Evolutionary conservation across 2,113 vertebrate genomes (phyloP), one percentile per base, ranked within the genome.

Genomic region (Pseudopipra pipra): DNA sequence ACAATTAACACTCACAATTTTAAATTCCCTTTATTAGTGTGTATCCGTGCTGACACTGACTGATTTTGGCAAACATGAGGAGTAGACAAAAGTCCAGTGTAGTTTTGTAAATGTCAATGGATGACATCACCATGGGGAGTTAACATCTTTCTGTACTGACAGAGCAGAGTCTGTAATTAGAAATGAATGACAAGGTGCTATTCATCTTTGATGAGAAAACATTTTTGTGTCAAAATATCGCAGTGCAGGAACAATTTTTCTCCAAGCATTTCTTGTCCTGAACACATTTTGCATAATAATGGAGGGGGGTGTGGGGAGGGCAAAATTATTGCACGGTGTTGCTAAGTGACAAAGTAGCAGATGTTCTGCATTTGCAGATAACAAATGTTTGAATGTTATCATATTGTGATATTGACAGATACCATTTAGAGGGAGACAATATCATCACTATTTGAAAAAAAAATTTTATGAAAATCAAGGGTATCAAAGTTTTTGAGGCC

Each of bases 221-320:
- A 96, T 94, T 95, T 96, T 95, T 76, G 49, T 97, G 97, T 97
- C 97, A 98, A 97, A 98, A 97, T 97, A 96, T 87, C 97, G 97
- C 87, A 87, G 49, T 12, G 24, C 58, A 97, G 78, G 83, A 98
- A 90, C 80, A 91, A 70, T 97, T 97, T 97, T 97, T 95, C 95
- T 95, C 41, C 94, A 76, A 96, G 71, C 49, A 61, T 90, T 97
- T 97, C 72, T 97, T 93, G 54, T 95, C 73, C 89, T 96, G 93
- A 88, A 91, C 24, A 30, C 59, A 90, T 94, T 97, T 97, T 97
- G 96, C 96, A 97, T 97, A 96, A 95, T 91, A 97, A 97, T 95
- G 41, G 52, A 8, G 31, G 8, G 55, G 41, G 4, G 16, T 30
- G 54, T 6, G 27, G 8, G 37, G 6, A 76, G 47, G 77, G 39